Base-by-base conservation (phyloP, 2,797 vertebrate genomes). In the Tympanoctomys barrerae region DNA sequence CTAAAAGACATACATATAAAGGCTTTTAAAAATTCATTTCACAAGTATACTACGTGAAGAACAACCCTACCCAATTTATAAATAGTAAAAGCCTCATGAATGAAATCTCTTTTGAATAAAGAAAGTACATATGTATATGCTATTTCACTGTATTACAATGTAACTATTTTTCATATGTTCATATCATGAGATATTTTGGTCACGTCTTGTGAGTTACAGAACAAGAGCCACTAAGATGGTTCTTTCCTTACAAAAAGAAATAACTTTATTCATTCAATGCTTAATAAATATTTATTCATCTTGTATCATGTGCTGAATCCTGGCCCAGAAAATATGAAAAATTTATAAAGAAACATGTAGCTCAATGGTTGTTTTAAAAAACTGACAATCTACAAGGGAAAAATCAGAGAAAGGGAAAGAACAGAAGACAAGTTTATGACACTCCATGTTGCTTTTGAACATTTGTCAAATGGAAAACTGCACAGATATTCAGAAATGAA, bases 311-410 rank as follows among this genome's bases (percentile, higher is more conserved):
- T 75, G 1, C 26, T 93, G 3, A 70, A n/a, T 52, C 3, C 12
- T 59, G 36, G 89, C 21, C 87, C 42, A 73, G 36, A 93, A 86
- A 86, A 79, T 78, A 79, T 13, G 64, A 66, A 26, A 49, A 57
- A 86, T 80, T 85, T 82, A 6, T 46, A 81, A 92, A 33, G 11
- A 91, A 78, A 61, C 2, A 81, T 12, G 12, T 22, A 52, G 18
- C 11, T 94, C 70, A 90, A 88, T 49, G 12, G 22, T 36, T 73
- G 2, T 89, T 87, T 92, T 61, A 21, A 68, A 84, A 90, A 79
- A 81, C 0, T 79, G 59, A 87, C 28, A 80, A 57, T 57, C 42
- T 64, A 13, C 39, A 33, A 68, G 16, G 22, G 14, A 90, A 70
- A 49, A 71, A 42, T 8, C 19, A 90, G 26, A 62, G 12, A 24